Conservation (phyloP, 2,113 vertebrate genomes). For the Dicrurus megarhynchus region DNA sequence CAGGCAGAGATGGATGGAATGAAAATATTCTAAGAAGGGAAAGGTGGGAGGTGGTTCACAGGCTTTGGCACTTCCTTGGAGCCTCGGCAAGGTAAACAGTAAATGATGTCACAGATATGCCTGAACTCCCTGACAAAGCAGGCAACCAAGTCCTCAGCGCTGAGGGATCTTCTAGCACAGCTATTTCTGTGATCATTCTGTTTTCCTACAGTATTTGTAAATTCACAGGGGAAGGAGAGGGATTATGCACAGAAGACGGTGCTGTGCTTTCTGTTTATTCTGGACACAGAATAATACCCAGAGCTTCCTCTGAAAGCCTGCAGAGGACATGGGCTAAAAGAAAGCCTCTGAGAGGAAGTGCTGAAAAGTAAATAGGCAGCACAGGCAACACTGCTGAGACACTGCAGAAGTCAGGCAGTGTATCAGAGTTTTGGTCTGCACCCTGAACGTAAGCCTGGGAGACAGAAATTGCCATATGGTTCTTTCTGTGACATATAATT, state of each 20-base stretch:
- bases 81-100: not conserved
- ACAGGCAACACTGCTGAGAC: not conserved
- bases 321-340: slow-evolving; percentile 4
- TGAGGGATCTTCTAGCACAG: not conserved
- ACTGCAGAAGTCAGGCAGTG: not conserved
- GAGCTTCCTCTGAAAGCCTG: slow-evolving; percentile 38
- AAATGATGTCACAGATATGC: not conserved
- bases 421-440: not conserved
- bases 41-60: not conserved
- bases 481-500: not conserved
- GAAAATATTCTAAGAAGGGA: not conserved
- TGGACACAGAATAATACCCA: not conserved
- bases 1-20: not conserved
- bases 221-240: not conserved
- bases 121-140: not conserved
- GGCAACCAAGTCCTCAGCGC: not conserved
- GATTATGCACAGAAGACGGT: not conserved
- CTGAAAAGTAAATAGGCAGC: slow-evolving; percentile 6
- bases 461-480: not conserved
- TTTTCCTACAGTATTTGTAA: not conserved
- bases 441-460: not conserved
- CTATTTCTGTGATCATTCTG: not conserved
- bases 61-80: not conserved
- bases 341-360: slow-evolving; percentile 33
- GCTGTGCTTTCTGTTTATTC: slow-evolving; percentile 20